Conservation (phyloP, 2,888 invertebrate genomes). For the Conomelus anceps region DNA sequence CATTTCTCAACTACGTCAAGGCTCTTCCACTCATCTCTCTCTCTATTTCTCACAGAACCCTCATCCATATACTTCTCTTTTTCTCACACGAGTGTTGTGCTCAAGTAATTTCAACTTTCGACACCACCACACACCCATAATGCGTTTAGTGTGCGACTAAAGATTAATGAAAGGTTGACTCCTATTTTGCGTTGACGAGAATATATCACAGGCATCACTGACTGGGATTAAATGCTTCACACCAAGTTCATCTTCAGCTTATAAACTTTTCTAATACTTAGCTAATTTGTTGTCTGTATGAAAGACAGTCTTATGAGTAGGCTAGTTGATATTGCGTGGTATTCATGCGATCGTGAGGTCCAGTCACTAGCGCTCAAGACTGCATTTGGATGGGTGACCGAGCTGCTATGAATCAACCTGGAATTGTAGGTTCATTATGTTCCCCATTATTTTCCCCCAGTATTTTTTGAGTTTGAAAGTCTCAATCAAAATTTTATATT, state of each 20-base stretch:
- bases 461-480: too few species aligned
- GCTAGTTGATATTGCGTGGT: too few species aligned
- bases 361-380: too few species aligned
- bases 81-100: neutral
- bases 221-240: neutral
- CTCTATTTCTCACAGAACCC: neutral
- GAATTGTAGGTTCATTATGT: too few species aligned
- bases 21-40: neutral
- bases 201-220: neutral
- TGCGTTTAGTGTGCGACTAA: neutral
- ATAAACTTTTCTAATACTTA: neutral
- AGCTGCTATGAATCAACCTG: too few species aligned
- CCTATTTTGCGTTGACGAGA: neutral
- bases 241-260: neutral
- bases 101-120: neutral
- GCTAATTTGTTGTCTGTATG: neutral
- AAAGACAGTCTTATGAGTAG: neutral
- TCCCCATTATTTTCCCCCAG: too few species aligned
- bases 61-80: neutral
- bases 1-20: neutral
- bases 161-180: neutral
- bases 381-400: too few species aligned
- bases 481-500: too few species aligned
- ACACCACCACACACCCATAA: neutral
- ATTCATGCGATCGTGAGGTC: too few species aligned